Conservation (phyloP, 1,140 invertebrate species). For the Drosophila rufa region DNA sequence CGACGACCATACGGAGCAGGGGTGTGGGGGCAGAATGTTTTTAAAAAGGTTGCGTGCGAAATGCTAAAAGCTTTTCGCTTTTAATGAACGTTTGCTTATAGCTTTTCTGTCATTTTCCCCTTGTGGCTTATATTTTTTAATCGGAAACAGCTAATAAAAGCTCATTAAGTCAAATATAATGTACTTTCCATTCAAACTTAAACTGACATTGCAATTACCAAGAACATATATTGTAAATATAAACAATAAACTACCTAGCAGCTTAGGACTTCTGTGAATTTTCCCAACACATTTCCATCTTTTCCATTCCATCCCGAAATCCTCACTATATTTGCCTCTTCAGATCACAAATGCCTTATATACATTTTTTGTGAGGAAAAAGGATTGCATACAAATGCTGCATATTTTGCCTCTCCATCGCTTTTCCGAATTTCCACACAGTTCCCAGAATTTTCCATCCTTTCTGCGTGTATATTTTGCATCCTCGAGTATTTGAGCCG, state of each 20-base stretch:
- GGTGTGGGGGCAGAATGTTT: neutral
- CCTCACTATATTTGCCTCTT: conserved; percentile 15
- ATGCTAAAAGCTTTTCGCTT: conserved; percentile 73
- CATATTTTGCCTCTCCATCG: conserved; percentile 10
- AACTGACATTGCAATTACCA: too few species aligned
- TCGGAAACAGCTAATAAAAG: conserved; percentile 3
- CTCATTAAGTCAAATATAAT: conserved; percentile 2
- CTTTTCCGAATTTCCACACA: neutral
- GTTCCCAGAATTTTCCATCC: neutral
- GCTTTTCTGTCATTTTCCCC: neutral
- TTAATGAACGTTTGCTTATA: conserved; percentile 54
- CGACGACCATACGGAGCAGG: too few species aligned
- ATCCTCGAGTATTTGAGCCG: conserved; percentile 10
- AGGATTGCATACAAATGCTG: conserved; percentile 16
- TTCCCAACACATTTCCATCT: neutral
- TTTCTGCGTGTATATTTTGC: neutral
- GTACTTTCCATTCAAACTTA: neutral
- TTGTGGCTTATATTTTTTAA: conserved; percentile 12
- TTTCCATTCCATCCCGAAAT: neutral
- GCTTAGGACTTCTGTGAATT: neutral
- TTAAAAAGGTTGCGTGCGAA: conserved; percentile 19
- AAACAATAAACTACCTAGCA: neutral
- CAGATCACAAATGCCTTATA: conserved; percentile 17
- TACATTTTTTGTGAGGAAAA: conserved; percentile 3
- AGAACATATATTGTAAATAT: neutral